Percentiles rank a stretch among this genome's conserved stretches.
phyloP scores from a whole-genome alignment of 2,797 vertebrate species.

The Oceanodroma leucorhoa region DNA sequence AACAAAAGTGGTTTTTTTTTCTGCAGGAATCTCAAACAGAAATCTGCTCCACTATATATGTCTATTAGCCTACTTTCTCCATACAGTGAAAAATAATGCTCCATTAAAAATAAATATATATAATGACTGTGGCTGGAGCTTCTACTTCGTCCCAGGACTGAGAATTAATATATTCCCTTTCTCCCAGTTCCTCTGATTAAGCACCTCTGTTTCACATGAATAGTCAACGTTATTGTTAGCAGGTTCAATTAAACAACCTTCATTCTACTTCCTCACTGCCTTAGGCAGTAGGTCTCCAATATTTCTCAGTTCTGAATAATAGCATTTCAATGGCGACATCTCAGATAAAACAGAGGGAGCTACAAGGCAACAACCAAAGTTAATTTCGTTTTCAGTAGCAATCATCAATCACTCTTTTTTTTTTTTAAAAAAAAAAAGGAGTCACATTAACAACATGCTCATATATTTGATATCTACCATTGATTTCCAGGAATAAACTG shows the following conservation, averaged over 20 bases:
- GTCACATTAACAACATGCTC: not conserved
- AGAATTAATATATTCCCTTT: not conserved
- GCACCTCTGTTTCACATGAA: constrained; percentile 3
- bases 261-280: not conserved
- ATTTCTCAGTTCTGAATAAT: constrained; percentile 22
- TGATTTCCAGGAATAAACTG: not conserved
- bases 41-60: not conserved
- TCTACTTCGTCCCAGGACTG: not conserved
- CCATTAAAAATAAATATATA: not conserved
- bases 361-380: not conserved
- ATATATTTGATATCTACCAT: not conserved
- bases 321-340: not conserved
- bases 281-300: not conserved
- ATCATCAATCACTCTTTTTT: not conserved
- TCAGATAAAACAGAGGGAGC: not conserved
- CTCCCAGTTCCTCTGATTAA: not conserved
- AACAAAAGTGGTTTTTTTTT: accelerated
- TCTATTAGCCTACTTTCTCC: not conserved
- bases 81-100: not conserved
- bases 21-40: not conserved
- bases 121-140: not conserved
- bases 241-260: constrained; percentile 38
- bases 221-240: not conserved
- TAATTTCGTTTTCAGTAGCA: constrained; percentile 30
- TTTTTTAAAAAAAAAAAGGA: not conserved